Evolutionary conservation across 1,140 invertebrate species (phyloP).

Genomic region (Eubasilissa regina): DNA sequence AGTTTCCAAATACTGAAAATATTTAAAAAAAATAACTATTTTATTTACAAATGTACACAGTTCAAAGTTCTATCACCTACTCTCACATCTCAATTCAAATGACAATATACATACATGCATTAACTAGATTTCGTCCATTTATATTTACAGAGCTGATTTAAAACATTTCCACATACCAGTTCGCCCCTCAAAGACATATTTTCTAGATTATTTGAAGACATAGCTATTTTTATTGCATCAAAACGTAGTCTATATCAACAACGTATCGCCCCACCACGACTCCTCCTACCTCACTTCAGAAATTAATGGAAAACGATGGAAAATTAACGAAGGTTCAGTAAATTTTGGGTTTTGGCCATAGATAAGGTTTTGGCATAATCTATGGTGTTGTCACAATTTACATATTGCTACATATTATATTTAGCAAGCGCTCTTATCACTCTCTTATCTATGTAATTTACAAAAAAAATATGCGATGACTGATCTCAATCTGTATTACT

Average conservation of each 20-base stretch:
- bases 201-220: conserved; percentile 28
- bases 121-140: background rate
- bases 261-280: conserved; percentile 20
- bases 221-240: conserved; percentile 24
- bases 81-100: conserved; percentile 3
- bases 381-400: background rate
- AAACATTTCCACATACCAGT: conserved; percentile 27
- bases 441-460: too few relatives aligned
- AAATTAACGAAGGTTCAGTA: too few relatives aligned
- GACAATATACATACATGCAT: background rate
- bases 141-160: conserved; percentile 9
- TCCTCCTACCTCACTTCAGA: conserved; percentile 19
- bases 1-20: background rate
- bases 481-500: too few relatives aligned
- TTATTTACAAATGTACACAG: conserved; percentile 19
- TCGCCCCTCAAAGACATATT: conserved; percentile 37
- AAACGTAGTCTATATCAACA: conserved; percentile 5
- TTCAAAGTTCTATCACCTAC: conserved; percentile 23
- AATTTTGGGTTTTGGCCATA: conserved; percentile 2
- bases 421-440: too few relatives aligned
- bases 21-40: background rate
- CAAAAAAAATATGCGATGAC: too few relatives aligned
- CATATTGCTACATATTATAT: too few relatives aligned
- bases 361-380: background rate
- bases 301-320: background rate